These are phyloP conservation scores for Eupsilia transversa DNA, from an alignment of 2,888 invertebrate species.

Conservation along the genomic window DNA sequence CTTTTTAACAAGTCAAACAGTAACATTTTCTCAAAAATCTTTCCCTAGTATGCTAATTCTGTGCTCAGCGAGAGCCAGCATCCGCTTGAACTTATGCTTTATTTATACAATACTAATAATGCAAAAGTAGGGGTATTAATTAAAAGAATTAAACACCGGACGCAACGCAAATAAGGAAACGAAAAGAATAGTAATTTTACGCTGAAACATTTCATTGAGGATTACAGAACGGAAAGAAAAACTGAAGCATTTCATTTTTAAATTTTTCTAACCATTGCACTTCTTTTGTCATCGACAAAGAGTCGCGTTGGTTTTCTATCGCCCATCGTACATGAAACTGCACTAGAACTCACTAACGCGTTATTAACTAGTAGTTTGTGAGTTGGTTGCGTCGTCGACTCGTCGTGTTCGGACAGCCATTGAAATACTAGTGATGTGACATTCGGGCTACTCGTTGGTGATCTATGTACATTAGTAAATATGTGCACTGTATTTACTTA, in stretches of 20 bases:
- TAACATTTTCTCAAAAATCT: not conserved
- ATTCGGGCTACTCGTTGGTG: not conserved
- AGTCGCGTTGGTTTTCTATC: not conserved
- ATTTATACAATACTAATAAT: slow-evolving; percentile 16
- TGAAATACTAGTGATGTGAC: not conserved
- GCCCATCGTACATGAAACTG: too few relatives aligned
- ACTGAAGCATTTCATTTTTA: not conserved
- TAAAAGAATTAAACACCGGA: slow-evolving; percentile 30
- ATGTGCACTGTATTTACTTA: not conserved
- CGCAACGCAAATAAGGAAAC: slow-evolving; percentile 13
- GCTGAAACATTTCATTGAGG: not conserved
- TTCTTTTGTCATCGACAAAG: not conserved
- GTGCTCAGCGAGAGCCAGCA: slow-evolving; percentile 4
- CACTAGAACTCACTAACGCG: too few relatives aligned
- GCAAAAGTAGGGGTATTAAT: slow-evolving; percentile 22
- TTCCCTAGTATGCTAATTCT: slow-evolving; percentile 28
- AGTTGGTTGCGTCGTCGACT: too few relatives aligned
- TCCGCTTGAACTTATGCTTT: slow-evolving; percentile 16
- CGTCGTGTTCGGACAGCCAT: not conserved
- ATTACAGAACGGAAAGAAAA: not conserved
- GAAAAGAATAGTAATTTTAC: not conserved
- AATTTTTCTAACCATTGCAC: not conserved
- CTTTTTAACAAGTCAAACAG: not conserved
- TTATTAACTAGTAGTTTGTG: not conserved
- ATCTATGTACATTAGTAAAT: not conserved